Conservation (phyloP, 2,888 invertebrate genomes). For the Mythimna lalbum region DNA sequence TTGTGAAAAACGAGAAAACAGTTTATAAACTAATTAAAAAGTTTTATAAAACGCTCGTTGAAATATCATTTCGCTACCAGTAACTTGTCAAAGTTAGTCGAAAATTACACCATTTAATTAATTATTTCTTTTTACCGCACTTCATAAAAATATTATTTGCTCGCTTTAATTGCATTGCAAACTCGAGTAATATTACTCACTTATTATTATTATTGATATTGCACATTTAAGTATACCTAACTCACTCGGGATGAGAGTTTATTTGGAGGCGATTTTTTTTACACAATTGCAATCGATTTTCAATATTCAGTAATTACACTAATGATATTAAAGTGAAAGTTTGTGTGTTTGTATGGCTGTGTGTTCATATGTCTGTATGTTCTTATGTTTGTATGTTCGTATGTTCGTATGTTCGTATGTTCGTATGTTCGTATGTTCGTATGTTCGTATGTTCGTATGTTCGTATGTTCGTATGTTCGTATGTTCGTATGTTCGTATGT, state of each 20-base stretch:
- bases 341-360: no score
- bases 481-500: no score
- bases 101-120: slow-evolving; percentile 15
- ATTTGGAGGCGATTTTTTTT: not conserved
- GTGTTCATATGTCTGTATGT: no score
- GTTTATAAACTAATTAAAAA: no score
- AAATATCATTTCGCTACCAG: slow-evolving; percentile 3
- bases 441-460: no score
- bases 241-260: slow-evolving; percentile 6
- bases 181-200: slow-evolving; percentile 8
- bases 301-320: not conserved
- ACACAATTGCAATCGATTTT: not conserved
- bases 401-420: no score
- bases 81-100: slow-evolving; percentile 1
- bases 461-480: no score
- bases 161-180: slow-evolving; percentile 26
- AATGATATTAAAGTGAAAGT: no score
- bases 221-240: not conserved
- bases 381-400: no score
- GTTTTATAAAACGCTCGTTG: not conserved
- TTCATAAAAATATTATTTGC: slow-evolving; percentile 1
- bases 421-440: no score
- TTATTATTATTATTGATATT: no score
- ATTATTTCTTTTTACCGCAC: slow-evolving; percentile 12
- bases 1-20: no score